A percentile compares a stretch with the other conserved stretches of the same genome.
Evolutionary conservation across 1,140 invertebrate species (phyloP).

Genomic region (Steinernema khuongi): DNA sequence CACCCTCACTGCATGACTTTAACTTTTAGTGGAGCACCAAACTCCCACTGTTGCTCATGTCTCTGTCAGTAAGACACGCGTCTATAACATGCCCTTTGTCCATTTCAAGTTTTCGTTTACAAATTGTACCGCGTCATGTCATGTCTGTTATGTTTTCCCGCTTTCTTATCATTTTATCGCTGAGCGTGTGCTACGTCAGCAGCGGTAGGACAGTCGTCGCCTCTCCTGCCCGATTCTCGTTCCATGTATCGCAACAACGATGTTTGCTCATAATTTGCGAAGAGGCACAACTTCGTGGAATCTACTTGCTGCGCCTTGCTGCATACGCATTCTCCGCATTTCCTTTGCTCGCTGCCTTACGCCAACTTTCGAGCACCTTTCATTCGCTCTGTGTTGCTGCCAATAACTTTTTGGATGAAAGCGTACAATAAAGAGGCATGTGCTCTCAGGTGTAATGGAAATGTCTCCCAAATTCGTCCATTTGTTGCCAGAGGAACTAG

Average conservation of each 20-base stretch:
- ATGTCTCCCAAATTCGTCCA: neutral
- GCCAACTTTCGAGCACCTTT: neutral
- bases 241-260: neutral
- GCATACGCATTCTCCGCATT: neutral
- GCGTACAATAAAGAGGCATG: slow-evolving; percentile 2
- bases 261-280: neutral
- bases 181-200: neutral
- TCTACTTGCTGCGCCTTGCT: neutral
- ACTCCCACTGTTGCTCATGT: too few species aligned
- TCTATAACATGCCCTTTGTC: too few species aligned
- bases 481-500: neutral
- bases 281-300: too few species aligned
- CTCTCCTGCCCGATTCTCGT: neutral
- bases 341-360: neutral
- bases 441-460: neutral
- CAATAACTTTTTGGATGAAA: slow-evolving; percentile 10
- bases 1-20: too few species aligned
- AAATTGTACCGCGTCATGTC: neutral
- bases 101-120: neutral
- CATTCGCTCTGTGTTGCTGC: neutral
- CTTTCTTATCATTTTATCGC: slow-evolving; percentile 1
- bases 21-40: too few species aligned
- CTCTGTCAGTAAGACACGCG: too few species aligned
- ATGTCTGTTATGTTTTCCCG: neutral
- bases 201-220: neutral